Conservation (phyloP, 2,113 vertebrate species). For the Bufo bufo region DNA sequence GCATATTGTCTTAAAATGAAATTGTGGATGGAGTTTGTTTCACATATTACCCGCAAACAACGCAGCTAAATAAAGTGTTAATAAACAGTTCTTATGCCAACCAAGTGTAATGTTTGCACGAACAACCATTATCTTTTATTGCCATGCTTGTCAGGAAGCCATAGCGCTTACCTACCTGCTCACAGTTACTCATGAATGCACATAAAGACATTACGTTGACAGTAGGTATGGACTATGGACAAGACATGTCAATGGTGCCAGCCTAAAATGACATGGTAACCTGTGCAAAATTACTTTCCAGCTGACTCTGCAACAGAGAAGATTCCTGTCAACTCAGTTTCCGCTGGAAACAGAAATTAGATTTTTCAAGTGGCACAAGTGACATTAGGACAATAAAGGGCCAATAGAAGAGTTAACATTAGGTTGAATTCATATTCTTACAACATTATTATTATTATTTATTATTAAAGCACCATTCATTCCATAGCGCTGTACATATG, state of each 20-base stretch:
- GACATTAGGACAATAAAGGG: neutral
- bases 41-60: constrained; percentile 29
- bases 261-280: neutral
- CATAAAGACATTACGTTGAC: neutral
- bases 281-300: neutral
- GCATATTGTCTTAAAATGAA: constrained; percentile 32
- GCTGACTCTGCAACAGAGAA: neutral
- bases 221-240: neutral
- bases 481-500: too few species aligned
- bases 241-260: neutral
- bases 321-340: neutral
- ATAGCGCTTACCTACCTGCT: neutral
- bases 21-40: neutral
- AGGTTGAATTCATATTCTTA: neutral
- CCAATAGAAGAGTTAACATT: neutral
- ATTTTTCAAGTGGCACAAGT: neutral
- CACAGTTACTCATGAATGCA: neutral
- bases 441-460: neutral
- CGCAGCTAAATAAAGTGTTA: neutral
- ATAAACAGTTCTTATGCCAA: neutral
- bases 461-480: too few species aligned
- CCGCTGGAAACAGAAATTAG: neutral
- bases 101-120: constrained; percentile 3
- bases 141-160: neutral
- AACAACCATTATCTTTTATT: neutral